These are phyloP conservation scores for cattle (Bos taurus) DNA, from an alignment of 2,113 vertebrate genomes.

Conservation along the genomic window DNA sequence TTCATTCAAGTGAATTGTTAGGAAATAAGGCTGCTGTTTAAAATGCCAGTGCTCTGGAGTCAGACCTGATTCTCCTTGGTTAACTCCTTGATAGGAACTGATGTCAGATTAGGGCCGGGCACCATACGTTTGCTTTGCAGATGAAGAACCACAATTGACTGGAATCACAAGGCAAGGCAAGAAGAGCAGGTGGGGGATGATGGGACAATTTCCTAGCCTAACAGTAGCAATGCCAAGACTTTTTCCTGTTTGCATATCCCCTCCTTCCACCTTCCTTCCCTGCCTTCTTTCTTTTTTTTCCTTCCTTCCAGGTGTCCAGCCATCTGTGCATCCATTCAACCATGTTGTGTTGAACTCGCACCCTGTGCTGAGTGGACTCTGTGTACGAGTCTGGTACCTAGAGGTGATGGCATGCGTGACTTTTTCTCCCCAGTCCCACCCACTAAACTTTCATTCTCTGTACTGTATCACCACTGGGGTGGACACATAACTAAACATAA, in stretches of 20 bases:
- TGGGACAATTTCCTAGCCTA: not conserved
- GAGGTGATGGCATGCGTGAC: not conserved
- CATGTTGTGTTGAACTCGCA: not conserved
- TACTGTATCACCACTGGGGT: not conserved
- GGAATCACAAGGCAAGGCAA: slow-evolving; percentile 47
- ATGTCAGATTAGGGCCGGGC: slow-evolving; percentile 51
- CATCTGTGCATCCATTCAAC: not conserved
- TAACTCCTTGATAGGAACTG: slow-evolving; percentile 72
- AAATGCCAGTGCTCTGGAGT: slow-evolving; percentile 8
- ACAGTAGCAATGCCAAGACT: not conserved
- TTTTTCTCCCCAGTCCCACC: not conserved
- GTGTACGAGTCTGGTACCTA: not conserved
- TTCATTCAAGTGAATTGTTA: not conserved
- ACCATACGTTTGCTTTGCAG: slow-evolving; percentile 60
- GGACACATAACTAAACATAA: not conserved
- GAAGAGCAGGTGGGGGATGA: not conserved
- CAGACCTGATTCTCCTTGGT: slow-evolving; percentile 64
- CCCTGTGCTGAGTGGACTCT: not conserved
- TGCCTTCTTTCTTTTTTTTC: not conserved
- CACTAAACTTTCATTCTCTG: not conserved
- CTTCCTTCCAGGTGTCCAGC: not conserved
- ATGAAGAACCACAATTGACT: slow-evolving; percentile 64
- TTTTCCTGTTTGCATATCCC: not conserved
- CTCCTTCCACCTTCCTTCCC: not conserved
- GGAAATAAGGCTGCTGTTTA: slow-evolving; percentile 36